Evolutionary conservation across 2,888 invertebrate genomes (phyloP).

Genomic region (Drosophila fungiperda): DNA sequence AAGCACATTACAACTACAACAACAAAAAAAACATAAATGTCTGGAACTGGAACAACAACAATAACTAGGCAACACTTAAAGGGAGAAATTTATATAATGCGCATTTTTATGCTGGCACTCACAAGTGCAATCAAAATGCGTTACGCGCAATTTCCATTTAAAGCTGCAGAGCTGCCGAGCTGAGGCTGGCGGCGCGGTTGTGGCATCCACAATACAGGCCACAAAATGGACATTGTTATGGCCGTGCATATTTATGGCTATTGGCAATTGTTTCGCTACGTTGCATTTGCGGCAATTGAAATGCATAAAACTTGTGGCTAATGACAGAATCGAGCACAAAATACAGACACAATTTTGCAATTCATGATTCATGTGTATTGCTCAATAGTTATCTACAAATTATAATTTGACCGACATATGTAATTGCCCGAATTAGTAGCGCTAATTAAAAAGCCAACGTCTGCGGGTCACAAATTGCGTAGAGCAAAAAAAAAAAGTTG

Average conservation of each 20-base stretch:
- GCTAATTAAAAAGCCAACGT: conserved; percentile 63
- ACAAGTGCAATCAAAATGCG: conserved; percentile 77
- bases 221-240: conserved; percentile 71
- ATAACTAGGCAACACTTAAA: conserved; percentile 63
- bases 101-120: conserved; percentile 73
- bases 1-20: conserved; percentile 33
- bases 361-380: not conserved
- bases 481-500: conserved; percentile 11
- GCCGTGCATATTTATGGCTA: conserved; percentile 51
- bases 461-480: conserved; percentile 58
- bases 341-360: not conserved
- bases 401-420: conserved; percentile 42
- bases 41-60: conserved; percentile 1
- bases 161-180: conserved; percentile 22
- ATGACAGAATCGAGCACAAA: conserved; percentile 26
- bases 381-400: conserved; percentile 9
- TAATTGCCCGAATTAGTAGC: conserved; percentile 57
- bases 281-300: conserved; percentile 30
- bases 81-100: conserved; percentile 70
- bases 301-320: conserved; percentile 39
- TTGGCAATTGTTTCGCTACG: conserved; percentile 25
- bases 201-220: conserved; percentile 56
- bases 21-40: not conserved
- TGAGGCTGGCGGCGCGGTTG: not conserved
- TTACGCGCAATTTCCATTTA: conserved; percentile 72